These are phyloP conservation scores for Serinus canaria DNA, from an alignment of 2,113 vertebrate species.

Conservation along the genomic window DNA sequence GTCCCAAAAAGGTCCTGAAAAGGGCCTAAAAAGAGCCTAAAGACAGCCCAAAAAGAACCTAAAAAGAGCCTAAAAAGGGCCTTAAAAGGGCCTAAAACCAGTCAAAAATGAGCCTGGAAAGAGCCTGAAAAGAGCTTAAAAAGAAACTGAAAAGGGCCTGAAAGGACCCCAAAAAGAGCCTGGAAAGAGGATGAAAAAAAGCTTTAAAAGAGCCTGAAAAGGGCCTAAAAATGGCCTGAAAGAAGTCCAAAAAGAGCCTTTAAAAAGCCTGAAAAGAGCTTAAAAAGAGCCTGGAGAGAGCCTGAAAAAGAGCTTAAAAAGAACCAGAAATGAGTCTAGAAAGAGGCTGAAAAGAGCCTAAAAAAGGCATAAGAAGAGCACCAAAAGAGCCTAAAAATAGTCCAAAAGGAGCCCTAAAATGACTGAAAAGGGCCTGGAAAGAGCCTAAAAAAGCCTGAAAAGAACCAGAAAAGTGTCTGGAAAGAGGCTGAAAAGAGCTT, in stretches of 20 bases:
- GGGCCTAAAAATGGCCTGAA: not conserved
- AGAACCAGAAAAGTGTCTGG: fast-evolving
- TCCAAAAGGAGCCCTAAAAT: not conserved
- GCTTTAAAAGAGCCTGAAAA: not conserved
- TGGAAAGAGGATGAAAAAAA: not conserved
- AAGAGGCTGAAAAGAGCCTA: not conserved
- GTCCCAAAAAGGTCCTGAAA: not conserved
- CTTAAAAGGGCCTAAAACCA: not conserved
- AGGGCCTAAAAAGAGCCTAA: fast-evolving
- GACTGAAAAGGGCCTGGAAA: fast-evolving
- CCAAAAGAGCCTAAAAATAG: too few relatives aligned
- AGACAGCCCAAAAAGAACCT: not conserved
- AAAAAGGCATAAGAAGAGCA: not conserved
- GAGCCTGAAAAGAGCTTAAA: not conserved
- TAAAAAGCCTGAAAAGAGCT: fast-evolving
- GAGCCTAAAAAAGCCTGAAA: fast-evolving
- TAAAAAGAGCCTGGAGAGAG: fast-evolving
- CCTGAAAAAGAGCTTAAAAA: fast-evolving
- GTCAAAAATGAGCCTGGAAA: not conserved
- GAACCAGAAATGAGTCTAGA: too few relatives aligned
- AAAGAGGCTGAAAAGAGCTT: fast-evolving
- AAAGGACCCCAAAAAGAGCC: too few relatives aligned
- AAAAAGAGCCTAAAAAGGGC: fast-evolving
- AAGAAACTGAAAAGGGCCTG: too few relatives aligned
- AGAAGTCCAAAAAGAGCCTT: fast-evolving